Evolutionary conservation across 2,797 vertebrate species (phyloP), one percentile per base, ranked within the genome.

Genomic region (Nannoperca australis): DNA sequence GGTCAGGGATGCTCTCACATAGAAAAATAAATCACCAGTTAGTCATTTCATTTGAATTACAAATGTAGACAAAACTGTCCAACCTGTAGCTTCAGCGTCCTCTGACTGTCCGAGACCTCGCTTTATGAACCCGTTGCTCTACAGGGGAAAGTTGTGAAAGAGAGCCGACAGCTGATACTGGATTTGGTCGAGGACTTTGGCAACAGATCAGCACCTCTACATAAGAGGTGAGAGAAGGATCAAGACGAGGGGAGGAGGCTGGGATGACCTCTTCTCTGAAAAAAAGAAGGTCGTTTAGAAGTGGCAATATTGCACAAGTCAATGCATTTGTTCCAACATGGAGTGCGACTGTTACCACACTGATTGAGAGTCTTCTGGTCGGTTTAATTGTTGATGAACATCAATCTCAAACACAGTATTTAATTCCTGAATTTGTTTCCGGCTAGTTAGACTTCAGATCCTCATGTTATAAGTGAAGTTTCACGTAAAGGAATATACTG

Each of bases 101-200:
- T 54, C 24, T 22, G 22, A 40, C 34, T n/a, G 66, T 49, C 0
- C 13, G 15, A 40, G 18, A 27, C 36, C 1, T 20, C 59, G 12
- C 5, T 42, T 34, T 53, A 40, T 65, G 40, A 74, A 14, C 27
- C 5, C 54, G 3, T 6, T 24, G 12, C 18, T 24, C 59, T 17
- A 2, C 62, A 70, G 20, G 38, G 44, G 73, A 83, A 62, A 78
- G 50, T 73, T 76, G 69, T 70, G 58, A 76, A 51, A 71, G 63
- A 60, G 30, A 27, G 18, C 13, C 12, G 22, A 61, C n/a, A 20
- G 73, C 42, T 66, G 7, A 47, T 58, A 2, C 47, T 38, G 60
- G 75, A 76, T 81, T 70, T 83, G 58, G 34, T n/a, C 5, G 20
- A 66, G 50, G 65, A 11, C 42, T 68, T 73, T 78, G 71, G 80